Base-by-base conservation (phyloP, 1,140 invertebrate species). In the Planococcus citri region DNA sequence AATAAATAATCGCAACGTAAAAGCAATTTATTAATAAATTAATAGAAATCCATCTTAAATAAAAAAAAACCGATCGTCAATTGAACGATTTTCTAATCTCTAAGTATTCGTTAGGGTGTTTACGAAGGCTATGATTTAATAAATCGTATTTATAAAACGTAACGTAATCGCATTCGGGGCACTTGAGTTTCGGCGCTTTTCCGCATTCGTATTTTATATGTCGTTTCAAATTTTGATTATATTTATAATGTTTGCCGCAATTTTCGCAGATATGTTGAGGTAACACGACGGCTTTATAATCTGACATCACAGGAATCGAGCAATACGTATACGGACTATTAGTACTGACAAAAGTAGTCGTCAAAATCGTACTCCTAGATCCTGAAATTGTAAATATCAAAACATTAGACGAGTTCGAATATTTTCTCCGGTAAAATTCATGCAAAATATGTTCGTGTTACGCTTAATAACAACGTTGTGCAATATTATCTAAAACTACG, bases 161-260 rank as follows among this genome's bases (percentile, higher is more conserved):
- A 12, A 61, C 38, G 37, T 70, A 67, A n/a, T 70, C 21, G 9
- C 69, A 70, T 24, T 83, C 80, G 14, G 83, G 83, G 73, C 86
- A 88, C 73, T 83, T 80, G 77, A 86, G 85, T 75, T 84, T 82
- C 14, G 85, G 85, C 71, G 83, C 82, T 76, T 72, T 71, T 12
- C 73, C 73, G 57, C 75, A 76, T 64, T 76, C 74, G 2, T 73
- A 69, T 33, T 70, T 25, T 14, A 72, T 38, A 27, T 76, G 75
- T 8, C 72, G 70, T 20, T 69, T 72, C 27, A 76, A 67, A 58
- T 74, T 73, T 60, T 73, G 71, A 41, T 70, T 71, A 29, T 70
- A 69, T 24, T 72, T 73, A 51, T 74, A 75, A 20, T 27, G 71
- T 20, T 70, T 72, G 0, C 71, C 72, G 24, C 74, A 75, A 20